Conservation (phyloP, 2,888 invertebrate genomes). For the Eulithis prunata region DNA sequence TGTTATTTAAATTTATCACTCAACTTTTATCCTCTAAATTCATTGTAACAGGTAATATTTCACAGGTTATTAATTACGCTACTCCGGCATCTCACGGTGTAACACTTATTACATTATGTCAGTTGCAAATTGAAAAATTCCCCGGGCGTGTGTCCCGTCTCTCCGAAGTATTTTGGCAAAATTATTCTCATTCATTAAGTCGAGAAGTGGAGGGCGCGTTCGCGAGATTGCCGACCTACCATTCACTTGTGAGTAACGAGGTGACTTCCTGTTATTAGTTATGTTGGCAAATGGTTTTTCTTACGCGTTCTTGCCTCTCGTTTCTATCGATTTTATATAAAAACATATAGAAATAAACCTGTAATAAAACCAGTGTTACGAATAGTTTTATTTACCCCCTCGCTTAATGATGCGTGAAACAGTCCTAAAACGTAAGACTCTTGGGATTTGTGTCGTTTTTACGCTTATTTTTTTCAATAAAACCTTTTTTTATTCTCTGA, state of each 20-base stretch:
- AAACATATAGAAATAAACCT: conserved; percentile 51
- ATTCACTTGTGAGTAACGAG: conserved; percentile 81
- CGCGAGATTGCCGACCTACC: conserved; percentile 80
- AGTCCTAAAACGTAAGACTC: conserved; percentile 37
- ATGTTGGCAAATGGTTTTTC: conserved; percentile 80
- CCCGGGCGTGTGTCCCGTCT: conserved; percentile 83
- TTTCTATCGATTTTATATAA: conserved; percentile 58
- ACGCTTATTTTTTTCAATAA: conserved; percentile 23
- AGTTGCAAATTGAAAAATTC: conserved; percentile 85
- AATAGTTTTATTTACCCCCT: conserved; percentile 44
- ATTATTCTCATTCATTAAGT: conserved; percentile 84
- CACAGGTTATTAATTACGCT: conserved; percentile 83
- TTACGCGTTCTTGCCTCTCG: conserved; percentile 63
- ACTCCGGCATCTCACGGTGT: conserved; percentile 80
- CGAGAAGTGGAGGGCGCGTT: conserved; percentile 77
- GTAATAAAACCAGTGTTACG: conserved; percentile 45
- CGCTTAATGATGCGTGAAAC: conserved; percentile 41
- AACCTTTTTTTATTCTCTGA: conserved; percentile 27
- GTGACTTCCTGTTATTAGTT: conserved; percentile 82
- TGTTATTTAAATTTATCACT: conserved; percentile 84
- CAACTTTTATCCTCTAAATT: conserved; percentile 84
- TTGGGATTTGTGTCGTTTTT: conserved; percentile 31
- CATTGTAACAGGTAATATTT: conserved; percentile 83
- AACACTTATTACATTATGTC: conserved; percentile 84
- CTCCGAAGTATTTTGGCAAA: conserved; percentile 83